Percentiles rank a stretch among this genome's conserved stretches.
phyloP scores from a whole-genome alignment of 2,797 vertebrate species.

The Pterois miles region DNA sequence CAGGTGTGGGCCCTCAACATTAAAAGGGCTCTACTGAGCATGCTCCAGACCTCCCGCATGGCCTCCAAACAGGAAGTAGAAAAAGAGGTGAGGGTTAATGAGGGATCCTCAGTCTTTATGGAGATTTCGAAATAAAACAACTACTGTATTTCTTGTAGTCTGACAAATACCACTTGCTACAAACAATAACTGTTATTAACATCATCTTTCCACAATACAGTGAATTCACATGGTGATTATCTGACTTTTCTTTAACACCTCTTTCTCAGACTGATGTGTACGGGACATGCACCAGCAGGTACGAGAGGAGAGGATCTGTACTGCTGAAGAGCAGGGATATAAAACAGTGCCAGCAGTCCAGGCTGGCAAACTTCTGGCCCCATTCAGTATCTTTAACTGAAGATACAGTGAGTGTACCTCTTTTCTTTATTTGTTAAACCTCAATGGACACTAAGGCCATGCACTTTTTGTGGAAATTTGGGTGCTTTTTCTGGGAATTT shows the following conservation, averaged over 20 bases:
- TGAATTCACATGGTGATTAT: conserved; percentile 16
- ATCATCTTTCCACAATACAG: not conserved
- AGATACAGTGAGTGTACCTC: conserved; percentile 75
- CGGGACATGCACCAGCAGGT: conserved; percentile 86
- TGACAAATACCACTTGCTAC: not conserved
- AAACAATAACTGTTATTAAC: conserved; percentile 1
- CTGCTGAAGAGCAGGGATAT: conserved; percentile 86
- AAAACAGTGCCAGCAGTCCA: conserved; percentile 81
- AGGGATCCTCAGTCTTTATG: not conserved
- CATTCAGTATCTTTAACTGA: conserved; percentile 78
- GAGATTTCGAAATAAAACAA: not conserved
- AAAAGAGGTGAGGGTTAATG: conserved; percentile 84
- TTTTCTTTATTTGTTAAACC: not conserved
- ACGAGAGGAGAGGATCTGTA: conserved; percentile 76
- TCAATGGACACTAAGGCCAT: not conserved
- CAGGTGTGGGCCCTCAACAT: conserved; percentile 89
- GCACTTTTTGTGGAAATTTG: not conserved
- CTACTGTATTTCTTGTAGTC: not conserved
- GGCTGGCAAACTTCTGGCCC: conserved; percentile 77
- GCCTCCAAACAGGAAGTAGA: conserved; percentile 59
- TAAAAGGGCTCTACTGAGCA: conserved; percentile 89
- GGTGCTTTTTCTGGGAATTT: not conserved
- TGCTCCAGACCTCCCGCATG: conserved; percentile 84
- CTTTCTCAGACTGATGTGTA: conserved; percentile 83
- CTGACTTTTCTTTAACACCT: conserved; percentile 7